Base-by-base conservation (phyloP, 1,140 invertebrate species). In the Steinernema feltiae region DNA sequence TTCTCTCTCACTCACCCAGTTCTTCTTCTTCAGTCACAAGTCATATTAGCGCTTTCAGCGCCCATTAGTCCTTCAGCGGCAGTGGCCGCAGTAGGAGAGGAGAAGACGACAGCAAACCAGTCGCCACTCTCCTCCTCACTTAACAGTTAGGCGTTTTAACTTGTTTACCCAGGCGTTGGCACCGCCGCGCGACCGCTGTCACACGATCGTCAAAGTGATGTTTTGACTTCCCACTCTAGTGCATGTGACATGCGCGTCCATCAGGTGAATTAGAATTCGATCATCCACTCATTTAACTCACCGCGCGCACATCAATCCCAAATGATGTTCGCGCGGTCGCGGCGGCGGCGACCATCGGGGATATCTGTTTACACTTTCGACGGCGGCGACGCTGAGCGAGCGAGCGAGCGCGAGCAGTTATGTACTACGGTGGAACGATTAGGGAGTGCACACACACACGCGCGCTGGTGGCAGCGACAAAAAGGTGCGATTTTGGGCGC, bases 401-500 rank as follows among this genome's bases (percentile, higher is more conserved):
- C n/a, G n/a, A n/a, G n/a, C n/a, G n/a, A n/a, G n/a, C n/a, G n/a
- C n/a, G n/a, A n/a, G n/a, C 35, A 18, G 18, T 41, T 21, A 27
- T 7, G 7, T 15, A 63, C 53, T 63, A 63, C 53, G 53, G 53
- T 63, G 53, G 53, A 41, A 41, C 35, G 35, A 41, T 18, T 7
- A 63, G 53, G 53, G 12, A 27, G 53, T 27, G 53, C 53, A n/a
- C 7, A n/a, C n/a, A n/a, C n/a, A n/a, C n/a, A n/a, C n/a, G n/a
- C n/a, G 53, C 53, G 53, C 3, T 21, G 53, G 24, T 15, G 53
- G 2, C 15, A 63, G 15, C 53, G 53, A 63, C 53, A 63, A 63
- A 63, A 63, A 63, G 53, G 53, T 63, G 53, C 53, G 53, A 63
- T 63, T 63, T 63, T 63, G 53, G 53, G 53, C 53, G 53, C 12